Evolutionary conservation across 1,140 invertebrate genomes (phyloP).

Genomic region (Pentalonia nigronervosa): DNA sequence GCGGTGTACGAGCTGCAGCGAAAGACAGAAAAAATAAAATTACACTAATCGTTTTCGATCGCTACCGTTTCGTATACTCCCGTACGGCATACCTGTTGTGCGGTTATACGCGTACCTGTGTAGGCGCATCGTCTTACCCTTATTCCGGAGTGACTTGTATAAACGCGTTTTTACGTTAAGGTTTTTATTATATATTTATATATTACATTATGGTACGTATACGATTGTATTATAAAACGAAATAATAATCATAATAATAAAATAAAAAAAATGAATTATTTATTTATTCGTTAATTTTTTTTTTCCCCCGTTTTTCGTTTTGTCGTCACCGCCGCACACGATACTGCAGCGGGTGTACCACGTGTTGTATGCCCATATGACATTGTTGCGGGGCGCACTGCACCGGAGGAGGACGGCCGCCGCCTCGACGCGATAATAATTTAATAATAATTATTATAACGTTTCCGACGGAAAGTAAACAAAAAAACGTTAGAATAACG

Average conservation of each 20-base stretch:
- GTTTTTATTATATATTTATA: conserved; percentile 3
- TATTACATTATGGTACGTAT: background rate
- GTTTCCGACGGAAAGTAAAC: conserved; percentile 29
- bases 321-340: background rate
- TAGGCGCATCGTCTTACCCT: background rate
- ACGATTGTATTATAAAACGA: conserved; percentile 51
- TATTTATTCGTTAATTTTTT: background rate
- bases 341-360: background rate
- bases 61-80: background rate
- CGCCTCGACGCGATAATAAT: conserved; percentile 29
- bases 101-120: background rate
- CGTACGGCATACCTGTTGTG: background rate
- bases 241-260: conserved; percentile 44
- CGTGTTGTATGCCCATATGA: no score
- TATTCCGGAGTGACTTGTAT: background rate
- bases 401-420: background rate
- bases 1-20: background rate
- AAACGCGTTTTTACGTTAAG: conserved; percentile 19
- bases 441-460: conserved; percentile 51
- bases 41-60: background rate
- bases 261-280: conserved; percentile 29
- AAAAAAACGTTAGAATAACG: background rate
- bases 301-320: background rate
- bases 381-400: no score
- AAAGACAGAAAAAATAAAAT: background rate